Evolutionary conservation across 2,113 vertebrate genomes (phyloP).

Genomic region (Chloebia gouldiae): DNA sequence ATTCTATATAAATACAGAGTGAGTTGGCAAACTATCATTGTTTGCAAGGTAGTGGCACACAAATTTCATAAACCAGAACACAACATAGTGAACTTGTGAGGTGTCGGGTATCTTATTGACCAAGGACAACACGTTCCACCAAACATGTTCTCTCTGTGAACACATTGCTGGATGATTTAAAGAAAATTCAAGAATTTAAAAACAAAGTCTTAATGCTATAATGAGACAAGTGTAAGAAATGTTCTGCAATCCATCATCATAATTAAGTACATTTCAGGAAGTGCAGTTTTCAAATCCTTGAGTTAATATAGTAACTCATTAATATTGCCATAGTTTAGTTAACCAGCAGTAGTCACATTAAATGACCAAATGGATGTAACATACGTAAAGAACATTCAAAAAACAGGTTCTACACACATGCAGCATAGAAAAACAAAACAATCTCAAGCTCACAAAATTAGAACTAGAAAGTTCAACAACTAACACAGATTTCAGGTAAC

Average conservation of each 20-base stretch:
- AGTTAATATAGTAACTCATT: slow-evolving; percentile 12
- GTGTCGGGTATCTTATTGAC: neutral
- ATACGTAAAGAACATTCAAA: slow-evolving; percentile 45
- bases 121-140: neutral
- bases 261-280: slow-evolving; percentile 56
- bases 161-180: neutral
- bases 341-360: neutral
- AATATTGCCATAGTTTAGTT: neutral
- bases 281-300: slow-evolving; percentile 39
- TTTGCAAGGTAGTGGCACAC: slow-evolving; percentile 38
- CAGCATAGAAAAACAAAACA: slow-evolving; percentile 40
- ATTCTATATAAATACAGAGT: slow-evolving; percentile 48
- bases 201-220: neutral
- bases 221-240: neutral
- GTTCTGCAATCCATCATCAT: slow-evolving; percentile 51
- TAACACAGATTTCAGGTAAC: slow-evolving; percentile 33
- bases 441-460: slow-evolving; percentile 50
- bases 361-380: slow-evolving; percentile 44
- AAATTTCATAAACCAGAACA: neutral
- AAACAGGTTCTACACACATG: slow-evolving; percentile 56
- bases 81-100: neutral
- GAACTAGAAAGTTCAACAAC: slow-evolving; percentile 21
- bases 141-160: neutral
- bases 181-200: neutral
- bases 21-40: slow-evolving; percentile 24